Percentiles rank a stretch among this genome's conserved stretches.
Evolutionary conservation across 1,140 invertebrate species (phyloP).

Genomic region (Listronotus bonariensis): DNA sequence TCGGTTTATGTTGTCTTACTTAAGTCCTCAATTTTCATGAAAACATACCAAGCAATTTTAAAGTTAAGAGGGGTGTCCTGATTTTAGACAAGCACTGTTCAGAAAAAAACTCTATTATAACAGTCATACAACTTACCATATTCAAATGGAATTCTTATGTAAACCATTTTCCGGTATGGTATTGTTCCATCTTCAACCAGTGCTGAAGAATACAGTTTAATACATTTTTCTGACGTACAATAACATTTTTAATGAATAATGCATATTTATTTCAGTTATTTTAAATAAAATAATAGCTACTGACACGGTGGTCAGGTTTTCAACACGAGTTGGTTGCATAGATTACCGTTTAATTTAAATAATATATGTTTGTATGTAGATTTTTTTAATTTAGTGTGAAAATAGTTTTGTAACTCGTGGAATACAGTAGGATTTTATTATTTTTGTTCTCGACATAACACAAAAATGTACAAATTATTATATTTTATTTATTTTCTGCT

Average conservation of each 20-base stretch:
- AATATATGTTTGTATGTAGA: conserved; percentile 13
- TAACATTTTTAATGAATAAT: conserved; percentile 29
- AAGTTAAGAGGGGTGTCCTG: no score
- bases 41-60: no score
- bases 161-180: conserved; percentile 26
- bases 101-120: conserved; percentile 7
- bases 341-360: conserved; percentile 20
- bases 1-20: no score
- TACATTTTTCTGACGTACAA: conserved; percentile 27
- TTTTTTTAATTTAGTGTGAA: no score
- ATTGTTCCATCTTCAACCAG: conserved; percentile 32
- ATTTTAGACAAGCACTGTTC: no score
- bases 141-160: conserved; percentile 29
- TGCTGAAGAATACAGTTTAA: conserved; percentile 26
- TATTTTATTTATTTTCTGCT: no score
- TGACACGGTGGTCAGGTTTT: conserved; percentile 29
- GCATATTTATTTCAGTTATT: conserved; percentile 25
- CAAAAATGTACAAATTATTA: no score
- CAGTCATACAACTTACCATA: conserved; percentile 5
- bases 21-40: no score
- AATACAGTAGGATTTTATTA: no score
- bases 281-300: conserved; percentile 33
- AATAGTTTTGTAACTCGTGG: no score
- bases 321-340: conserved; percentile 20
- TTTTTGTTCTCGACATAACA: no score